Evolutionary conservation across 2,888 invertebrate species (phyloP).

Genomic region (Drosophila rubida): DNA sequence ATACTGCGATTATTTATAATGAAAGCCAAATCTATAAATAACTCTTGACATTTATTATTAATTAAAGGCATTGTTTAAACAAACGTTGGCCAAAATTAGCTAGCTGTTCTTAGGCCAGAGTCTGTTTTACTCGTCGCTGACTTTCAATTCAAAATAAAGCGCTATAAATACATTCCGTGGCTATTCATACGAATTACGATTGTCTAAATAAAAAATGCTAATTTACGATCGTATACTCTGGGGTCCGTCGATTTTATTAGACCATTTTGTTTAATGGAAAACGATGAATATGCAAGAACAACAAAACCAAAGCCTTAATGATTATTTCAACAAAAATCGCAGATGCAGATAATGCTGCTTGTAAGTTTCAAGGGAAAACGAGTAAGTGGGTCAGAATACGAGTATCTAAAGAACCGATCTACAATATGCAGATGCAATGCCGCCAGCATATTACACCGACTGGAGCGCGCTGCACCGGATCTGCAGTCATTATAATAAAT

Average conservation of each 20-base stretch:
- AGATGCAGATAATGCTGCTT: neutral
- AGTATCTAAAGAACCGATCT: conserved; percentile 42
- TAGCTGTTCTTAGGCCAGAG: conserved; percentile 2
- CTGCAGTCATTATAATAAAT: conserved; percentile 74
- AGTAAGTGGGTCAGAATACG: conserved; percentile 11
- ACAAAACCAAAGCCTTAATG: neutral
- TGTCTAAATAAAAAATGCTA: conserved; percentile 6
- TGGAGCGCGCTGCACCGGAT: conserved; percentile 51
- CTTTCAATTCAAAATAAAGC: conserved; percentile 6
- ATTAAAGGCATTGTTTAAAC: conserved; percentile 16
- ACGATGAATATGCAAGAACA: conserved; percentile 4
- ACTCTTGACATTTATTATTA: conserved; percentile 16
- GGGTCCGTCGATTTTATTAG: conserved; percentile 5
- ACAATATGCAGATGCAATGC: conserved; percentile 1
- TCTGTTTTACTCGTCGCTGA: conserved; percentile 3
- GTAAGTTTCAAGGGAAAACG: neutral
- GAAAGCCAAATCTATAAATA: conserved; percentile 5
- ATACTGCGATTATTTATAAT: neutral
- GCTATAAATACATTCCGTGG: conserved; percentile 13
- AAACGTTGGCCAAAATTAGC: conserved; percentile 9
- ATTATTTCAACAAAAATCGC: neutral
- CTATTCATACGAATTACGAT: neutral
- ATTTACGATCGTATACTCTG: conserved; percentile 9
- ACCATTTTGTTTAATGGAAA: conserved; percentile 1
- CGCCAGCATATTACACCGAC: conserved; percentile 25